phyloP scores from a whole-genome alignment of 2,797 vertebrate species.

The Ctenopoma kingsleyae region DNA sequence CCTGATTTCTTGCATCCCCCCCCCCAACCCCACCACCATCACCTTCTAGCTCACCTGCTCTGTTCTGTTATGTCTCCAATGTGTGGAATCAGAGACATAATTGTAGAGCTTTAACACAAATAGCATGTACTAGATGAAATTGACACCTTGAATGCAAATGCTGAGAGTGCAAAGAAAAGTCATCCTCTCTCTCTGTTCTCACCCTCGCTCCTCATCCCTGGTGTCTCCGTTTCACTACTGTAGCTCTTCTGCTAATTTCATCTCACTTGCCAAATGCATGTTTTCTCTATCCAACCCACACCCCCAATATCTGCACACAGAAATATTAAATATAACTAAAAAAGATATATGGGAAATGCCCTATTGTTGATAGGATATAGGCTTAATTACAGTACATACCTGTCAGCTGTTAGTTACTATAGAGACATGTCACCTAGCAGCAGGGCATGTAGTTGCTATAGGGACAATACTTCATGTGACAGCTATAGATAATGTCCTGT shows the following conservation, averaged over 20 bases:
- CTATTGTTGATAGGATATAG: constrained; percentile 16
- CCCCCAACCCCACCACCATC: too few species aligned
- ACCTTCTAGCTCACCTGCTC: neutral
- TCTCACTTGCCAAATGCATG: constrained; percentile 21
- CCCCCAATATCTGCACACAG: neutral
- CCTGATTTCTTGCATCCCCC: constrained; percentile 4
- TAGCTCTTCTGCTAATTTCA: constrained; percentile 7
- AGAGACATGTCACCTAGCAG: constrained; percentile 72
- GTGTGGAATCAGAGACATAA: neutral
- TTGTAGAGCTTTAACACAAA: constrained; percentile 1
- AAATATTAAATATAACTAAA: neutral
- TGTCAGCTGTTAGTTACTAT: constrained; percentile 76
- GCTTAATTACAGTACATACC: constrained; percentile 37
- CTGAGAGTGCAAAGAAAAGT: constrained; percentile 4
- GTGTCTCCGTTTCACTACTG: constrained; percentile 5
- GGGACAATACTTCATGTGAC: constrained; percentile 56
- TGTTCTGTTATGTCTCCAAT: neutral
- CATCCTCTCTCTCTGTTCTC: neutral
- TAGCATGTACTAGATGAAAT: constrained; percentile 31
- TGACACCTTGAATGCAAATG: constrained; percentile 15
- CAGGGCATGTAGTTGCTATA: constrained; percentile 68
- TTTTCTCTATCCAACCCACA: neutral
- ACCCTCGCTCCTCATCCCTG: constrained; percentile 7
- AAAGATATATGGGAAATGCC: constrained; percentile 3
- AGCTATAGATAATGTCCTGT: constrained; percentile 54